Conservation (phyloP, 2,797 vertebrate genomes). For the Kryptolebias ocellatus region DNA sequence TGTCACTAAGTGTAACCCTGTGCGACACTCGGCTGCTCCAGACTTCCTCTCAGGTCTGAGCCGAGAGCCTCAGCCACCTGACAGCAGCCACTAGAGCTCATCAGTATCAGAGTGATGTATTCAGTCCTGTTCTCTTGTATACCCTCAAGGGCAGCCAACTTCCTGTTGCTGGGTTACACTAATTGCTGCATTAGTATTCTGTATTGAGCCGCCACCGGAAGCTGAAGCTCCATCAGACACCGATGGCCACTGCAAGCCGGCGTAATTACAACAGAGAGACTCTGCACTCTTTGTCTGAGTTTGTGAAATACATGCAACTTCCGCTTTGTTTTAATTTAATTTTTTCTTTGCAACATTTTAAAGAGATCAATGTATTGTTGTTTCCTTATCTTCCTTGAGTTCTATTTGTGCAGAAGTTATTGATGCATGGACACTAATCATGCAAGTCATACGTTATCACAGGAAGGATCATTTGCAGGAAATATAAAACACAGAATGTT, state of each 20-base stretch:
- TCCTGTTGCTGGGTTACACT: conserved; percentile 77
- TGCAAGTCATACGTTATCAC: background rate
- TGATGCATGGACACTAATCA: conserved; percentile 21
- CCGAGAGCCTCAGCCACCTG: conserved; percentile 41
- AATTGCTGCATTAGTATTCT: conserved; percentile 79
- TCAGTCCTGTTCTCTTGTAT: conserved; percentile 51
- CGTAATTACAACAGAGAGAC: conserved; percentile 58
- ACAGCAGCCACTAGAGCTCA: conserved; percentile 52
- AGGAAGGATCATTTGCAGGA: background rate
- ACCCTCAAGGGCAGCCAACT: conserved; percentile 67
- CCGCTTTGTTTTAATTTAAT: conserved; percentile 13
- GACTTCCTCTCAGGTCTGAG: conserved; percentile 29
- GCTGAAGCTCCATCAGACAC: conserved; percentile 58
- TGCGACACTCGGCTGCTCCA: conserved; percentile 20
- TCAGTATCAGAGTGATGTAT: conserved; percentile 59
- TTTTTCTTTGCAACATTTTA: conserved; percentile 20
- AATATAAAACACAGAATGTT: background rate
- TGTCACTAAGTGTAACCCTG: conserved; percentile 4
- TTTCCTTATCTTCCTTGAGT: conserved; percentile 13
- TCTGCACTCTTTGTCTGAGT: conserved; percentile 17
- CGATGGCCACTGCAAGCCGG: conserved; percentile 56
- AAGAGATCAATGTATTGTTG: background rate
- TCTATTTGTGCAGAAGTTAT: conserved; percentile 1
- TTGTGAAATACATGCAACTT: conserved; percentile 37
- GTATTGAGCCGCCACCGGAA: conserved; percentile 59